phyloP scores from a whole-genome alignment of 2,888 invertebrate species.

The Sinopyrophorus schimmeli region DNA sequence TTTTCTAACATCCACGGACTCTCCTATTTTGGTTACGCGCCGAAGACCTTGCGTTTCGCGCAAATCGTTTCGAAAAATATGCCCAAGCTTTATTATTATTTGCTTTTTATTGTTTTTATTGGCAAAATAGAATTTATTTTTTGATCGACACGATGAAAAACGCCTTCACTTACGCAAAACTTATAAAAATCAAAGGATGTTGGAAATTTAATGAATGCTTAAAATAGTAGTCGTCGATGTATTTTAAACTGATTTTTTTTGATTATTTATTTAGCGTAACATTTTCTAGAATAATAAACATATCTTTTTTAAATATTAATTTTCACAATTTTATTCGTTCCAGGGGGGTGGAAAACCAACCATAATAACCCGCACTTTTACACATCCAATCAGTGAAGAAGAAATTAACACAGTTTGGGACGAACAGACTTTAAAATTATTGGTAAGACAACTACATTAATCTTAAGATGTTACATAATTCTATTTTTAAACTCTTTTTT shows the following conservation, averaged over 20 bases:
- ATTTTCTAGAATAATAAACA: too few relatives aligned
- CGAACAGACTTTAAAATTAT: conserved; percentile 70
- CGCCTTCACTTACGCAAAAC: too few relatives aligned
- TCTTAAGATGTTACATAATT: background rate
- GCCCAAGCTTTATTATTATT: conserved; percentile 11
- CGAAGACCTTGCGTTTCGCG: conserved; percentile 34
- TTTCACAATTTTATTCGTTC: too few relatives aligned
- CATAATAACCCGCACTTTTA: conserved; percentile 48
- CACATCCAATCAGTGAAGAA: conserved; percentile 58
- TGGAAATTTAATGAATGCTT: too few relatives aligned
- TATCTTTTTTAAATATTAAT: too few relatives aligned
- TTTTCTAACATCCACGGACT: conserved; percentile 21
- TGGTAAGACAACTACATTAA: conserved; percentile 69
- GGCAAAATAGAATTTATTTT: conserved; percentile 14
- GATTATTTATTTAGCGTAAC: too few relatives aligned
- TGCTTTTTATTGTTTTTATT: conserved; percentile 14
- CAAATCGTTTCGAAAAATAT: conserved; percentile 33
- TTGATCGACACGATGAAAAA: too few relatives aligned
- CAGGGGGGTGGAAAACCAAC: conserved; percentile 51
- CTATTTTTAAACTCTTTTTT: conserved; percentile 41
- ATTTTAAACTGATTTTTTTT: too few relatives aligned
- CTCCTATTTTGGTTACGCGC: conserved; percentile 41
- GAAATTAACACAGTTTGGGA: conserved; percentile 78
- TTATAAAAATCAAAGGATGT: too few relatives aligned
- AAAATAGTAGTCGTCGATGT: too few relatives aligned